Base-by-base conservation (phyloP, 2,113 vertebrate genomes). In the Apus apus region DNA sequence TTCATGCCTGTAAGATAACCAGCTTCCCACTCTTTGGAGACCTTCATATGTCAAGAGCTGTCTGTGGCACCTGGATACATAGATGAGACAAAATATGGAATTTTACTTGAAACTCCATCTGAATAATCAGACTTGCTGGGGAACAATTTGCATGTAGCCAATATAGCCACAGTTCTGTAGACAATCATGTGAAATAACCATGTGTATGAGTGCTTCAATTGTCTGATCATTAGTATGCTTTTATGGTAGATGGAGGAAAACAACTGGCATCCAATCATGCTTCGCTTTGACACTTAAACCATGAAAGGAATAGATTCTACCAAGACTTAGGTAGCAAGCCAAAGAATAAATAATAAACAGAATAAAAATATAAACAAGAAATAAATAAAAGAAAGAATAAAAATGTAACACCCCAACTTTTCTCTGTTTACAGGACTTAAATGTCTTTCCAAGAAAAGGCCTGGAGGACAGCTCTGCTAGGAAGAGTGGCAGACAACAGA, bases 171-270 rank as follows among this genome's bases (percentile, higher is more conserved):
- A 36, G 48, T 29, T 67, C 48, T 51, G n/a, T 21, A 67, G 43
- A 57, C 29, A 53, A 53, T 21, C 1, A 4, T 29, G 20, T 81
- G 70, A 56, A 88, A 75, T n/a, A 75, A 26, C 16, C 53, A 20
- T 1, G 0, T n/a, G 13, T 43, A 40, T 0, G 2, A 78, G 54
- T 26, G 36, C n/a, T 40, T 77, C 36, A 46, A 53, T 1, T 57
- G 48, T 32, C n/a, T n/a, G 21, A 82, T 27, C 12, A 20, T 27
- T 30, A 61, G 22, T 36, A 20, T 15, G 15, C 21, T 57, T 67
- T 62, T 78, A 40, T 6, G 22, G 43, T 22, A 64, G 65, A 58
- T 23, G 30, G 54, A 36, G 26, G n/a, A 86, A 73, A 88, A 77
- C 18, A 82, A 19, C 29, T 15, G 46, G 17, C 64, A 73, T 53